phyloP scores from a whole-genome alignment of 2,888 invertebrate genomes.

The Drosophila paramelanica region DNA sequence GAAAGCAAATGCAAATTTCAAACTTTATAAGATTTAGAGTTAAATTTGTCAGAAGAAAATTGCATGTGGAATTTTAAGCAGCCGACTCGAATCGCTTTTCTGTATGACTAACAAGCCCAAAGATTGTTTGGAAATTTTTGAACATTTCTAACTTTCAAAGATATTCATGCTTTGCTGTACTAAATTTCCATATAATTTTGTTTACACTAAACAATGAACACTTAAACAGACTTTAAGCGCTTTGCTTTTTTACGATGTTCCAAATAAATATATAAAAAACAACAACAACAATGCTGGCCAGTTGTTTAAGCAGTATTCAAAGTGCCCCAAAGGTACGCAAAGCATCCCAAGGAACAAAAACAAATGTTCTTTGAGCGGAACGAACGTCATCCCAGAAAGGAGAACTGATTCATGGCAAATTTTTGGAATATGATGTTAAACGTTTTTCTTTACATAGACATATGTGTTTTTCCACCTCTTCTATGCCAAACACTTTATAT shows the following conservation, averaged over 20 bases:
- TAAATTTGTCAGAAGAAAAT: too few species aligned
- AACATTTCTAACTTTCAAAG: conserved; percentile 1
- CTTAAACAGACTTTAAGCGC: conserved; percentile 74
- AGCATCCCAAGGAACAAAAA: conserved; percentile 8
- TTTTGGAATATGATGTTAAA: conserved; percentile 39
- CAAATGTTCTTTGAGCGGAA: background rate
- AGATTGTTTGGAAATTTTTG: background rate
- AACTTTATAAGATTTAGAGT: too few species aligned
- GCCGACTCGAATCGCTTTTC: background rate
- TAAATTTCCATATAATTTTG: conserved; percentile 40
- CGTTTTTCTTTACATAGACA: conserved; percentile 11
- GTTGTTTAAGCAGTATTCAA: conserved; percentile 42
- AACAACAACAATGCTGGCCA: conserved; percentile 38
- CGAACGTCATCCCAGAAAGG: conserved; percentile 18
- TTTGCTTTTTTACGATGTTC: conserved; percentile 66
- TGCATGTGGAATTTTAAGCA: too few species aligned
- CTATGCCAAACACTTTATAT: conserved; percentile 37
- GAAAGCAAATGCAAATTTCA: too few species aligned
- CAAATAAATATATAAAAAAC: conserved; percentile 68
- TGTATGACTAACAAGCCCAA: background rate
- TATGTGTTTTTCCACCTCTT: background rate
- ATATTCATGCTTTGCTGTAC: conserved; percentile 24
- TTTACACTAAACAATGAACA: conserved; percentile 71
- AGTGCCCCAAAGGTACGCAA: conserved; percentile 62
- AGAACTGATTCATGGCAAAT: conserved; percentile 54